Evolutionary conservation across 2,888 invertebrate genomes (phyloP).

Genomic region (Tetranychus truncatus): DNA sequence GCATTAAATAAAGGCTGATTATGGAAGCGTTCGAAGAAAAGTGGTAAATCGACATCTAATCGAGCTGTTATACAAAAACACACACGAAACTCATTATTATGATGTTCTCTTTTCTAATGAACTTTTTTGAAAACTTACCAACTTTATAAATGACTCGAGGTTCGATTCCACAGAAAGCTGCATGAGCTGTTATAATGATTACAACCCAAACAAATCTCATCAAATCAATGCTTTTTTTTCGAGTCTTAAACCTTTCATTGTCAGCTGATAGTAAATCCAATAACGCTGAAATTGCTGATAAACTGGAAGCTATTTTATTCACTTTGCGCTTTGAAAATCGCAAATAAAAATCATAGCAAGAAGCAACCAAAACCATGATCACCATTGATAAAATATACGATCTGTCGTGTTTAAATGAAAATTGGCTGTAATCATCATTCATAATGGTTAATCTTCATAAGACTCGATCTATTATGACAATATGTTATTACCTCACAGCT

Average conservation of each 20-base stretch:
- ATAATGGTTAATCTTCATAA: too few species aligned
- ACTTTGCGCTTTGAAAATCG: background rate
- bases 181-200: slow-evolving; percentile 5
- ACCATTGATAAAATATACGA: too few species aligned
- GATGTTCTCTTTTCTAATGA: background rate
- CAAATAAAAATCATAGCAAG: too few species aligned
- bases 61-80: background rate
- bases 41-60: slow-evolving; percentile 2
- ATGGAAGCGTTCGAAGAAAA: background rate
- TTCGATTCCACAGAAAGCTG: slow-evolving; percentile 5
- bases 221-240: slow-evolving; percentile 2
- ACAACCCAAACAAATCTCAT: slow-evolving; percentile 9
- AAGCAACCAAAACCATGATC: too few species aligned
- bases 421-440: too few species aligned
- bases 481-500: too few species aligned
- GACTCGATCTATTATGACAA: too few species aligned
- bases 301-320: background rate
- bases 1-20: slow-evolving; percentile 11
- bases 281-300: background rate
- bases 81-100: too few species aligned
- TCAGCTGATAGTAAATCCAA: background rate
- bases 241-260: slow-evolving; percentile 1
- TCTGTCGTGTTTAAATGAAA: too few species aligned
- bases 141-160: background rate
- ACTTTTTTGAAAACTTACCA: background rate